Base-by-base conservation (phyloP, 2,113 vertebrate species). In the Taurulus bubalis region DNA sequence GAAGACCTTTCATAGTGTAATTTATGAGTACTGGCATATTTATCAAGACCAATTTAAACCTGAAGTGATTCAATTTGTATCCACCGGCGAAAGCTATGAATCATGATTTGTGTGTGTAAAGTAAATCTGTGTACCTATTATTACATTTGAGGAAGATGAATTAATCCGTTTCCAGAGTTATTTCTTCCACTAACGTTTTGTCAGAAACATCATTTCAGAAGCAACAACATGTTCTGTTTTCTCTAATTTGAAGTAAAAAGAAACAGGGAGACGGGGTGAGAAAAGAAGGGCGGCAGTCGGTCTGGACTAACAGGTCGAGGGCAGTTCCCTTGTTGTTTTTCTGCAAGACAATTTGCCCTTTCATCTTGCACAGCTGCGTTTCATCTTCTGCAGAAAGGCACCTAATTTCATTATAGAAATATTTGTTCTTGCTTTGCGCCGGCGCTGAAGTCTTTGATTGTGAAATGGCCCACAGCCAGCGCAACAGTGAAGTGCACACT, bases 341-440 rank as follows among this genome's bases (percentile, higher is more conserved):
- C 38, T 76, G 87, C 87, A 80, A 83, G 77, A 87, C 85, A 89
- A 77, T 75, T 80, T 69, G 73, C 55, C 79, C 75, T 87, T 90
- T 91, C 71, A 86, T 89, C 74, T 86, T 66, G 56, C 58, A 85
- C 88, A 93, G 90, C 91, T 92, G 91, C 81, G 76, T 89, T 85
- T 89, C 91, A 94, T 94, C 68, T 42, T 77, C 58, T 73, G 40
- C 79, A 89, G 85, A 90, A 78, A 83, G 60, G 53, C 72, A 70
- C 51, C 51, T 71, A 82, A 87, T 82, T 77, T 51, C 87, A 75
- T 85, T 85, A 84, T 22, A 73, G 65, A 79, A 88, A 90, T 89
- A 78, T 59, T 88, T 90, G 4, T 84, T 66, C 79, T 78, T 85
- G 62, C 75, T 87, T 87, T 79, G 82, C 75, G 87, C 88, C 78